Evolutionary conservation across 1,140 invertebrate species (phyloP).

Genomic region (Drosophila leontia): DNA sequence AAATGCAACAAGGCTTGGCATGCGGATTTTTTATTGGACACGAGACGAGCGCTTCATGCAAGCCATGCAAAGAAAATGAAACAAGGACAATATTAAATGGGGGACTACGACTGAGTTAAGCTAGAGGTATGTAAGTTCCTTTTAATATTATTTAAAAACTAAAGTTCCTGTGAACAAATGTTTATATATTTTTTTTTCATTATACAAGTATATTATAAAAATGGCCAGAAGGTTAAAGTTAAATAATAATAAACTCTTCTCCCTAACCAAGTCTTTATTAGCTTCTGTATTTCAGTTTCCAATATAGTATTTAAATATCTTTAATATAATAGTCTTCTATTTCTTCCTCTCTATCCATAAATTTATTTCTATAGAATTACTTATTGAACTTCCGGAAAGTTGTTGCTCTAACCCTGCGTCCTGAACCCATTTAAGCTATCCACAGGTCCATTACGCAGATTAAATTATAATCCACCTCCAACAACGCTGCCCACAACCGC

Average conservation of each 20-base stretch:
- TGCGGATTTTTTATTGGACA: constrained; percentile 49
- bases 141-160: not conserved
- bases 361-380: constrained; percentile 17
- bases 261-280: too few species aligned
- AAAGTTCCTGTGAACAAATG: not conserved
- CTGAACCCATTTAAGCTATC: constrained; percentile 20
- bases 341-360: not conserved
- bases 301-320: not conserved
- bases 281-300: too few species aligned
- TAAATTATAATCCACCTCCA: constrained; percentile 42
- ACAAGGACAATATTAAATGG: constrained; percentile 37
- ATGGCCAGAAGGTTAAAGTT: too few species aligned
- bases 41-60: constrained; percentile 58
- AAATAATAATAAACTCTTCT: too few species aligned
- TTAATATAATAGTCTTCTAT: not conserved
- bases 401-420: not conserved
- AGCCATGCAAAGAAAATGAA: constrained; percentile 63
- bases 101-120: constrained; percentile 16
- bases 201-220: not conserved
- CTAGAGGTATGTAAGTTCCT: not conserved
- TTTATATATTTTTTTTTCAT: not conserved
- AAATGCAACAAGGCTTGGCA: constrained; percentile 23
- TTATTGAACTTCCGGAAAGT: constrained; percentile 19
- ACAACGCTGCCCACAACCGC: constrained; percentile 19
- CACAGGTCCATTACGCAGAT: constrained; percentile 35